Conservation (phyloP, 2,797 vertebrate species). For the Sternarchorhynchus goeldii region DNA sequence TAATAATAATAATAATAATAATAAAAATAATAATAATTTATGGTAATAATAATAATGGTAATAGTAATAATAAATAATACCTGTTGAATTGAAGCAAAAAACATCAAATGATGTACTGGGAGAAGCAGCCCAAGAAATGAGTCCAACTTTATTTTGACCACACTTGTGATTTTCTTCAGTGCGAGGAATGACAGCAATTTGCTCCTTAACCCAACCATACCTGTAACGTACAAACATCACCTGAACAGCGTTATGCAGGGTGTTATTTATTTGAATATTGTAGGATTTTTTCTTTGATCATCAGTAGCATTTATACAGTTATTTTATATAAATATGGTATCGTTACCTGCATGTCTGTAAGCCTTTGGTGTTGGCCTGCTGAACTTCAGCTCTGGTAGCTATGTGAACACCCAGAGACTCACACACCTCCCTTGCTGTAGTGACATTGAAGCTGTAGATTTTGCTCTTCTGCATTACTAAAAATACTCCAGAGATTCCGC, state of each 20-base stretch:
- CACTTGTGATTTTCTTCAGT: conserved; percentile 50
- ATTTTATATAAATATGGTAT: too few species aligned
- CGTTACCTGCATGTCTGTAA: conserved; percentile 78
- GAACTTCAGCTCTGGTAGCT: conserved; percentile 67
- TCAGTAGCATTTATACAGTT: too few species aligned
- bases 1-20: conserved; percentile 13
- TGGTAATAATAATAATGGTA: conserved; percentile 13
- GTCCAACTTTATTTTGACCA: conserved; percentile 59
- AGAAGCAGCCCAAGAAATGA: conserved; percentile 54
- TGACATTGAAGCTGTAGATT: conserved; percentile 66
- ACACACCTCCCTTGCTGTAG: conserved; percentile 63
- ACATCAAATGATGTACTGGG: conserved; percentile 56
- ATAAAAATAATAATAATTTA: neutral
- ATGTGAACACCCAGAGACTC: conserved; percentile 62
- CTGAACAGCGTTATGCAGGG: neutral
- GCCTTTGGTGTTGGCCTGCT: conserved; percentile 59
- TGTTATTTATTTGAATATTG: neutral
- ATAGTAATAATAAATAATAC: conserved; percentile 54
- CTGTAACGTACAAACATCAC: conserved; percentile 55
- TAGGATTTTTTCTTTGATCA: too few species aligned
- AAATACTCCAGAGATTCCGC: conserved; percentile 64
- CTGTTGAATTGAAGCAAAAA: conserved; percentile 73
- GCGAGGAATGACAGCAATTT: conserved; percentile 67
- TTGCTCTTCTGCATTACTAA: conserved; percentile 52
- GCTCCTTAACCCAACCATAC: conserved; percentile 73